These are phyloP conservation scores for Pempheris klunzingeri DNA, from an alignment of 2,797 vertebrate genomes.

Conservation along the genomic window DNA sequence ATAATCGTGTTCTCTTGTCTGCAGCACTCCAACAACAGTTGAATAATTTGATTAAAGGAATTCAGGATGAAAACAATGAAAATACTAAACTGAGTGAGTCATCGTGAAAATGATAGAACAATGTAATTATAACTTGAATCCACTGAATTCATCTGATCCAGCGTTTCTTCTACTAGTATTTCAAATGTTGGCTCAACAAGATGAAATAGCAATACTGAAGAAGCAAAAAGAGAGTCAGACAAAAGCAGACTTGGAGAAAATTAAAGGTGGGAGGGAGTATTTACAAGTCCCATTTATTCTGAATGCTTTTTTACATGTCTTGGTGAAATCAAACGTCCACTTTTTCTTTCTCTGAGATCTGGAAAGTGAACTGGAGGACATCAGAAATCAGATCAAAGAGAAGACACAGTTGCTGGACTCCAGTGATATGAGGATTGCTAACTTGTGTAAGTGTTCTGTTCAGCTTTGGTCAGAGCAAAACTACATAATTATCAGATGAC, in stretches of 20 bases:
- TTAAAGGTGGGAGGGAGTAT: constrained; percentile 41
- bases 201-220: constrained; percentile 46
- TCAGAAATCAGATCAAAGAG: constrained; percentile 45
- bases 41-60: background rate
- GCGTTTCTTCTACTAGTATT: constrained; percentile 41
- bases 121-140: accelerated
- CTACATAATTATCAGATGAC: background rate
- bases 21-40: constrained; percentile 31
- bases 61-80: constrained; percentile 52
- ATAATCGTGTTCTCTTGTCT: background rate
- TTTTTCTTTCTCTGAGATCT: constrained; percentile 51
- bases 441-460: constrained; percentile 49
- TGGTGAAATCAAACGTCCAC: background rate
- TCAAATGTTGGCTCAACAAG: constrained; percentile 40
- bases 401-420: constrained; percentile 24
- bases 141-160: background rate
- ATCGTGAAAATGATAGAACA: background rate
- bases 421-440: constrained; percentile 1
- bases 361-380: constrained; percentile 42
- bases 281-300: background rate
- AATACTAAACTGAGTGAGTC: constrained; percentile 65
- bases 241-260: background rate
- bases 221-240: constrained; percentile 2
- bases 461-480: background rate
- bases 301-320: background rate